These are phyloP conservation scores for Leptinotarsa texana DNA, from an alignment of 1,140 invertebrate species.

Conservation along the genomic window DNA sequence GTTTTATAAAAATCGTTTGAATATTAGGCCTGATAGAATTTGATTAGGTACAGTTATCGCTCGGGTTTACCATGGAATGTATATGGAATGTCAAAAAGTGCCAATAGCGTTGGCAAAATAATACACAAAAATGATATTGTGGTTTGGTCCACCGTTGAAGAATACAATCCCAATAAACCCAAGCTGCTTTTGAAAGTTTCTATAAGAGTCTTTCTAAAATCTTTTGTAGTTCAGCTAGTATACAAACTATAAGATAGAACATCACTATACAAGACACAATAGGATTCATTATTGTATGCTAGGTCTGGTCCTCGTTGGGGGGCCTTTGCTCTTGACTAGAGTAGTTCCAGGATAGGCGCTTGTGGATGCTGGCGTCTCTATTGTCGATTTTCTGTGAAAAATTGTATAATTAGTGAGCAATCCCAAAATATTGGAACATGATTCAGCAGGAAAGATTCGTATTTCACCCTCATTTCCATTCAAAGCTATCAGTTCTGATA, in stretches of 20 bases:
- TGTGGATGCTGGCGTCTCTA: conserved; percentile 65
- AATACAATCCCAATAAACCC: conserved; percentile 43
- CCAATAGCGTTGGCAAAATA: conserved; percentile 31
- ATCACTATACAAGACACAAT: conserved; percentile 49
- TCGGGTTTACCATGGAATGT: conserved; percentile 46
- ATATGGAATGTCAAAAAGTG: conserved; percentile 43
- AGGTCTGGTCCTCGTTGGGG: conserved; percentile 50
- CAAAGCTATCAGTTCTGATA: too few relatives aligned
- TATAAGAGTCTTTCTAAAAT: conserved; percentile 36
- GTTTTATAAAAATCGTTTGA: conserved; percentile 42
- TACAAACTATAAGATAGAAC: conserved; percentile 47
- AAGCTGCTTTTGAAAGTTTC: conserved; percentile 31
- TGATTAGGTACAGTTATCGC: conserved; percentile 45
- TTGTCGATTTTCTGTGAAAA: conserved; percentile 59
- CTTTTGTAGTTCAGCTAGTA: conserved; percentile 42
- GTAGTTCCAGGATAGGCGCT: conserved; percentile 70
- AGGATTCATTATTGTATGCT: conserved; percentile 49
- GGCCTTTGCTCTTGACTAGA: conserved; percentile 51
- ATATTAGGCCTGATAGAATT: conserved; percentile 48
- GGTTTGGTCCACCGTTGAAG: conserved; percentile 47
- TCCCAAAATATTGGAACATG: too few relatives aligned
- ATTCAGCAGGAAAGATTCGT: too few relatives aligned
- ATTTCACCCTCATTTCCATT: too few relatives aligned
- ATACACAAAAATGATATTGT: conserved; percentile 40
- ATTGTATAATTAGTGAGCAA: background rate